Percentiles rank a stretch among this genome's conserved stretches.
These are phyloP conservation scores for Automeris io DNA, from an alignment of 2,888 invertebrate species.

Conservation along the genomic window DNA sequence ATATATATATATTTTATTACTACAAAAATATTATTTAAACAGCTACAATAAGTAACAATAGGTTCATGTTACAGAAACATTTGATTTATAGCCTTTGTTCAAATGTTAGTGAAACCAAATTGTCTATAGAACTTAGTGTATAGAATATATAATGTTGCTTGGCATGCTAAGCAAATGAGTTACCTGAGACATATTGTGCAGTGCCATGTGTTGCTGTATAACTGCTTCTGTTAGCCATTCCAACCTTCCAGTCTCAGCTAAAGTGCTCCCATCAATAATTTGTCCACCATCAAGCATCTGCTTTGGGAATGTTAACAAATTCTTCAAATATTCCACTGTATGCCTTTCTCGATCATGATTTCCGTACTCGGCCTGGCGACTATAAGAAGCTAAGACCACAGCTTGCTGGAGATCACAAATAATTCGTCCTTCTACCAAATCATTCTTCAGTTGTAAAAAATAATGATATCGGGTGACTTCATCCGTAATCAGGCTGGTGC, in stretches of 20 bases:
- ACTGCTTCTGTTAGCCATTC: conserved; percentile 88
- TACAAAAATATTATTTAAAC: no score
- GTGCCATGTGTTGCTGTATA: conserved; percentile 83
- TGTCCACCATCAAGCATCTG: conserved; percentile 78
- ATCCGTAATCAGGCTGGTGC: conserved; percentile 91
- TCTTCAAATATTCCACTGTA: conserved; percentile 93
- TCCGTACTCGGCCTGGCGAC: conserved; percentile 97
- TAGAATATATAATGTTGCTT: not conserved
- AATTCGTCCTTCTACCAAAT: conserved; percentile 94
- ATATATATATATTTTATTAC: no score
- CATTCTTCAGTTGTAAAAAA: conserved; percentile 95
- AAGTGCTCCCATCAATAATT: conserved; percentile 60
- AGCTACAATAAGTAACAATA: no score
- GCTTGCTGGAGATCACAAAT: conserved; percentile 94
- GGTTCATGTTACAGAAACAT: no score
- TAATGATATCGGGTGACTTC: conserved; percentile 97
- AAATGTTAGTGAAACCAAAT: no score
- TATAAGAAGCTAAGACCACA: conserved; percentile 93
- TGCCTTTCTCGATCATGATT: conserved; percentile 92
- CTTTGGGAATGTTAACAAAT: conserved; percentile 94
- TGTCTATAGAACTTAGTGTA: not conserved
- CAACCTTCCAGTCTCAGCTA: conserved; percentile 82
- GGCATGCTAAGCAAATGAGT: conserved; percentile 14
- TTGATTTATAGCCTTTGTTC: no score
- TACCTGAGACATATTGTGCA: conserved; percentile 85